Base-by-base conservation (phyloP, 2,113 vertebrate genomes). In the Artemisiospiza belli region DNA sequence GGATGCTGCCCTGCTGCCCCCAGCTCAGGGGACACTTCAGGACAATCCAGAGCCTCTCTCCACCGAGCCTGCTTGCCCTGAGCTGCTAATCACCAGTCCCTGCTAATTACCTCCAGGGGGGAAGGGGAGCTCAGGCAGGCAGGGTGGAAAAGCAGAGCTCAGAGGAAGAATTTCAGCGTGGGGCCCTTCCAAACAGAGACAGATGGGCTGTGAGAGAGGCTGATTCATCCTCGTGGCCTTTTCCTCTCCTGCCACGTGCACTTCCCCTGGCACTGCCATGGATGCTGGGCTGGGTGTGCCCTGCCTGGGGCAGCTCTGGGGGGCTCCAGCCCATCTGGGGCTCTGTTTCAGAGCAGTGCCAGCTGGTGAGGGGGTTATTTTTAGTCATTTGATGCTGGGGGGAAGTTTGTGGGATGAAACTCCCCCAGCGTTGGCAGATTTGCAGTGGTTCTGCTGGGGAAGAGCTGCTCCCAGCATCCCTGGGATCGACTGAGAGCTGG, bases 221-320 rank as follows among this genome's bases (percentile, higher is more conserved):
- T 97, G 96, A 97, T 94, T 98, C 96, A 97, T 92, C 85, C 83
- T 91, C 80, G 3, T 77, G 23, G 63, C 96, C 96, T 96, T 95
- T 87, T 79, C 83, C 83, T 94, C 95, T 91, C 95, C 95, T 41
- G 43, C 89, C 33, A 89, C 75, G 35, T 90, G 96, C 46, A 51
- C 70, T 63, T 94, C 70, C 66, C 90, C 81, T 91, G 3, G 2
- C 78, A 58, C n/a, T 9, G 8, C 22, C 57, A 59, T 0, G 13
- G 81, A 55, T 91, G 68, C 63, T 3, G 1, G 6, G 31, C 37
- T 47, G 76, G 86, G 47, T 6, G 3, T 93, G 64, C 52, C 78
- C 83, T 4, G 4, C 59, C 70, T 5, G 1, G 43, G 87, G 23
- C 17, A 16, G 61, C 67, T 79, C 67, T 1, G 3, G 63, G 1